These are phyloP conservation scores for Ondatra zibethicus DNA, from an alignment of 2,113 vertebrate species.

Conservation along the genomic window DNA sequence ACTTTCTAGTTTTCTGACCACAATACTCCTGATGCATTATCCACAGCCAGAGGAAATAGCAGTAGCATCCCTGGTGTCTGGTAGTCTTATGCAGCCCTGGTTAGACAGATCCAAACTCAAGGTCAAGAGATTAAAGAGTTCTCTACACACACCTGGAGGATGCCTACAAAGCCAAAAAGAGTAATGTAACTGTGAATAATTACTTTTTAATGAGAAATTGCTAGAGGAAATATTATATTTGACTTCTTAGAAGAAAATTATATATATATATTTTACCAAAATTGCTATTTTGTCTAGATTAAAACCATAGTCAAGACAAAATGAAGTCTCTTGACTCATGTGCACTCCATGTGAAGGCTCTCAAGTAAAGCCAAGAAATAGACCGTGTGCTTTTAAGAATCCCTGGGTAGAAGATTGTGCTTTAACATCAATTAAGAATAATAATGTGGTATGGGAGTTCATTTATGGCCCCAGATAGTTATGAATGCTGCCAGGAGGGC, in stretches of 20 bases:
- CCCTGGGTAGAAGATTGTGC: not conserved
- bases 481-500: not conserved
- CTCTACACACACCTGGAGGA: not conserved
- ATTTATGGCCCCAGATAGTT: not conserved
- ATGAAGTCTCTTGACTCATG: not conserved
- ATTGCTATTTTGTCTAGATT: not conserved
- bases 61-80: not conserved
- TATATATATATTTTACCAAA: not conserved
- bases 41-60: not conserved
- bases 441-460: not conserved
- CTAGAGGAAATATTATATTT: not conserved
- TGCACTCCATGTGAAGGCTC: not conserved
- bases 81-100: not conserved
- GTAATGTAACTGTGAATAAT: not conserved
- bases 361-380: not conserved
- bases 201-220: slow-evolving; percentile 2
- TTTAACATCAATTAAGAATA: not conserved
- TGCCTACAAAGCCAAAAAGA: not conserved
- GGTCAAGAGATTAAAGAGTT: not conserved
- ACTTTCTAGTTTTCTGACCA: not conserved
- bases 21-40: not conserved
- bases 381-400: not conserved
- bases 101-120: slow-evolving; percentile 1
- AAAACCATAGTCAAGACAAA: not conserved
- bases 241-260: not conserved